Evolutionary conservation across 1,140 invertebrate genomes (phyloP).

Genomic region (Nasonia vitripennis): DNA sequence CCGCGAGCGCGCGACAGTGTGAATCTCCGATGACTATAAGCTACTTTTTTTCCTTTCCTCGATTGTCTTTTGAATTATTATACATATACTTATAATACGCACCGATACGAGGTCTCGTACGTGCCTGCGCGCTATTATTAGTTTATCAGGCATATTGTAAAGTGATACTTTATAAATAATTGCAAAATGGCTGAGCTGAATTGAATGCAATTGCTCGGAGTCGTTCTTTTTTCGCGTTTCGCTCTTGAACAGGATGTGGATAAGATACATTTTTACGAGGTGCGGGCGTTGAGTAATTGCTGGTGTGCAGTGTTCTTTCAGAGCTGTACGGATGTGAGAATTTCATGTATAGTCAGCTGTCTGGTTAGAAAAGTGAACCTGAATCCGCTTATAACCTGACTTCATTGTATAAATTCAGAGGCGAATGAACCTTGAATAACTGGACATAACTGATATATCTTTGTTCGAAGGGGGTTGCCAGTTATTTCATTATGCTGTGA

Average conservation of each 20-base stretch:
- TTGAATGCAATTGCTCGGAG: background rate
- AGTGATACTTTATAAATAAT: conserved; percentile 1
- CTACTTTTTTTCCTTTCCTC: background rate
- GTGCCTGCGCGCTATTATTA: background rate
- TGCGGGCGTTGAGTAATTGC: background rate
- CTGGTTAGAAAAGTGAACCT: background rate
- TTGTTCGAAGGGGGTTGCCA: background rate
- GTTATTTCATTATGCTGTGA: background rate
- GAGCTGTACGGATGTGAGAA: background rate
- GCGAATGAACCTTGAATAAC: background rate
- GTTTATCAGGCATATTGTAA: background rate
- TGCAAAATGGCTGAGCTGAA: background rate
- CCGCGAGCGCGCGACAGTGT: background rate
- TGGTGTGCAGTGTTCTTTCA: background rate
- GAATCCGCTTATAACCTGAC: conserved; percentile 16
- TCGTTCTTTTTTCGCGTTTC: background rate
- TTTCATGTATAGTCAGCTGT: background rate
- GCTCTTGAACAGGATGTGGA: background rate
- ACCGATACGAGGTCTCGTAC: background rate
- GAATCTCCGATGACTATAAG: background rate
- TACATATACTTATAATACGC: background rate
- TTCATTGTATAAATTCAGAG: background rate
- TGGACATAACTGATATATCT: background rate
- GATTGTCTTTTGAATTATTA: conserved; percentile 11
- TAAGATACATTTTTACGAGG: background rate